Percentiles rank a stretch among this genome's conserved stretches.
Evolutionary conservation across 2,888 invertebrate genomes (phyloP).

Genomic region (Orchesella flavescens): DNA sequence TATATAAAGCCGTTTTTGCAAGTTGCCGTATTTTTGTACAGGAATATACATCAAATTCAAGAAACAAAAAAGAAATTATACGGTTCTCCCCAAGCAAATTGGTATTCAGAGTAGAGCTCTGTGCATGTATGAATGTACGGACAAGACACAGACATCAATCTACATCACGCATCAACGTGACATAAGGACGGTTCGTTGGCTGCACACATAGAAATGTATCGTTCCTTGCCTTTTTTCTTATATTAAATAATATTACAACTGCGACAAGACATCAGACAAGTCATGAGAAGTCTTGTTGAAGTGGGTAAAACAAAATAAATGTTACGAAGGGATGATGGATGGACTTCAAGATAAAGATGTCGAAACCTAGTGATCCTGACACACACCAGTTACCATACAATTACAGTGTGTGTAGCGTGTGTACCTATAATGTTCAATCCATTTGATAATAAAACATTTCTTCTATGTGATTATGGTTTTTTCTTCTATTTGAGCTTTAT

Average conservation of each 20-base stretch:
- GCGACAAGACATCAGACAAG: too few relatives aligned
- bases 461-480: not conserved
- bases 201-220: not conserved
- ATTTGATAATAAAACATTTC: not conserved
- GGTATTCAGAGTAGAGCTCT: too few relatives aligned
- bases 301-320: too few relatives aligned
- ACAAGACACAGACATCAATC: conserved; percentile 13
- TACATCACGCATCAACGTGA: conserved; percentile 17
- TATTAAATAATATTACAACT: too few relatives aligned
- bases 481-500: not conserved
- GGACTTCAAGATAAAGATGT: conserved; percentile 24
- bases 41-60: too few relatives aligned
- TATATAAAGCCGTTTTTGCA: too few relatives aligned
- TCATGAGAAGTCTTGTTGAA: too few relatives aligned
- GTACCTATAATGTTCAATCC: not conserved
- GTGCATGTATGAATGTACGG: not conserved
- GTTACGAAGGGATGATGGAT: conserved; percentile 4
- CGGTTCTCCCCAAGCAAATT: too few relatives aligned
- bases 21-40: too few relatives aligned
- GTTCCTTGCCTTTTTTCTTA: too few relatives aligned
- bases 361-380: conserved; percentile 24
- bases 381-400: conserved; percentile 3
- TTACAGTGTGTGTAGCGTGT: not conserved
- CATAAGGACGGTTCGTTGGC: not conserved
- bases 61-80: too few relatives aligned